Conservation (phyloP, 2,888 invertebrate species). For the Bhutanitis thaidina region DNA sequence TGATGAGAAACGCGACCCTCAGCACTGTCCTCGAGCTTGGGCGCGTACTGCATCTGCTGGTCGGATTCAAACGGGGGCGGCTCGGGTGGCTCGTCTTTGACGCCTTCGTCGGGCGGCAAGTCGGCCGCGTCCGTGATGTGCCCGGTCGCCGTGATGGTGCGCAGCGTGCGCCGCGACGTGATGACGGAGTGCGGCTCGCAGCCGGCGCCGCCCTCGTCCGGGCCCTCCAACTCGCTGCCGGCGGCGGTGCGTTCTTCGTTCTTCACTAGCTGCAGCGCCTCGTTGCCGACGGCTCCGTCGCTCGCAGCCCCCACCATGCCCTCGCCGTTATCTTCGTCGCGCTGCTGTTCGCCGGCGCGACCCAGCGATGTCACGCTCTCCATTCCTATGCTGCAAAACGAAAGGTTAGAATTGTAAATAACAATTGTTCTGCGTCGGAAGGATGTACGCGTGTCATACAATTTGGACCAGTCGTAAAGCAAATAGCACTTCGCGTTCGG, state of each 20-base stretch:
- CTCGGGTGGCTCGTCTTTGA: slow-evolving; percentile 65
- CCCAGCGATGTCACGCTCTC: slow-evolving; percentile 45
- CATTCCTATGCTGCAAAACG: slow-evolving; percentile 34
- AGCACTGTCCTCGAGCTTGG: slow-evolving; percentile 33
- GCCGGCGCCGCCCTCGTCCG: slow-evolving; percentile 30
- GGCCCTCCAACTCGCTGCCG: slow-evolving; percentile 18
- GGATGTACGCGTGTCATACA: slow-evolving; percentile 27
- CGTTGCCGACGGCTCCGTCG: slow-evolving; percentile 27
- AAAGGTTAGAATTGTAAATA: neutral
- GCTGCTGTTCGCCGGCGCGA: slow-evolving; percentile 37
- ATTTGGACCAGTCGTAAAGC: slow-evolving; percentile 27
- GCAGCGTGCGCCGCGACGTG: slow-evolving; percentile 75
- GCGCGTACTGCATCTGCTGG: slow-evolving; percentile 43
- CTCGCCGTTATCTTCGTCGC: slow-evolving; percentile 38
- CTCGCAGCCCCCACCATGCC: slow-evolving; percentile 34
- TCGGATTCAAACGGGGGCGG: slow-evolving; percentile 40
- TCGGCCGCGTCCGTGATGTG: slow-evolving; percentile 69
- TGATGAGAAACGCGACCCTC: slow-evolving; percentile 37
- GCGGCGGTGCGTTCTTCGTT: slow-evolving; percentile 43
- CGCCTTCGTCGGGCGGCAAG: slow-evolving; percentile 48
- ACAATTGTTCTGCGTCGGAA: slow-evolving; percentile 23
- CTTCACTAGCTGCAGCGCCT: slow-evolving; percentile 69
- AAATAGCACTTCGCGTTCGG: slow-evolving; percentile 35
- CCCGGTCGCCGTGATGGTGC: slow-evolving; percentile 82
- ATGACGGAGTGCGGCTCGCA: slow-evolving; percentile 74